These are phyloP conservation scores for Arctia plantaginis DNA, from an alignment of 2,888 invertebrate genomes.

Conservation along the genomic window DNA sequence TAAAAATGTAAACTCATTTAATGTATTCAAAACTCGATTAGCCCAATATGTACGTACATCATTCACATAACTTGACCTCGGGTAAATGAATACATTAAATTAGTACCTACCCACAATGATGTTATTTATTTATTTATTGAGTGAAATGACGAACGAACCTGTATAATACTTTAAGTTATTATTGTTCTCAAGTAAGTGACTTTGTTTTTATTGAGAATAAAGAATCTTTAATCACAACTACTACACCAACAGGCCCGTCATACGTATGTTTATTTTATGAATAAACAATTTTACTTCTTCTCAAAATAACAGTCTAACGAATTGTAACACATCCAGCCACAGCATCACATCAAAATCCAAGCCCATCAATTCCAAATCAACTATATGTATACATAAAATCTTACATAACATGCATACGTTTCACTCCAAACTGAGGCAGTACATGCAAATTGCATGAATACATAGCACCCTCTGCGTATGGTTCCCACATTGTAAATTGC, in stretches of 20 bases:
- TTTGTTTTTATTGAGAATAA: no score
- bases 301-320: background rate
- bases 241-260: background rate
- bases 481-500: constrained; percentile 69
- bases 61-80: no score
- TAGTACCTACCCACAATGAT: no score
- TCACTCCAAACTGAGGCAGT: constrained; percentile 53
- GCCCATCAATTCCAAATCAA: constrained; percentile 48
- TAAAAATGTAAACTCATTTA: no score
- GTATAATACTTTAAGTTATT: no score
- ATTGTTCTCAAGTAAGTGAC: no score
- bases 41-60: no score
- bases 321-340: constrained; percentile 5
- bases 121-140: no score
- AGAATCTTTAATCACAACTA: no score
- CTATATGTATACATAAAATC: constrained; percentile 45
- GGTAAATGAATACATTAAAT: no score
- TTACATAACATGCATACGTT: constrained; percentile 52
- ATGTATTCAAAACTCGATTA: no score
- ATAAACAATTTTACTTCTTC: background rate
- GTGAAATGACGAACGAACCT: no score
- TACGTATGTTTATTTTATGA: background rate
- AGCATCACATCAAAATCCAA: constrained; percentile 19
- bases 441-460: constrained; percentile 67
- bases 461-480: constrained; percentile 53